Evolutionary conservation across 2,888 invertebrate species (phyloP), one percentile per base, ranked within the genome.

Genomic region (Theretra japonica): DNA sequence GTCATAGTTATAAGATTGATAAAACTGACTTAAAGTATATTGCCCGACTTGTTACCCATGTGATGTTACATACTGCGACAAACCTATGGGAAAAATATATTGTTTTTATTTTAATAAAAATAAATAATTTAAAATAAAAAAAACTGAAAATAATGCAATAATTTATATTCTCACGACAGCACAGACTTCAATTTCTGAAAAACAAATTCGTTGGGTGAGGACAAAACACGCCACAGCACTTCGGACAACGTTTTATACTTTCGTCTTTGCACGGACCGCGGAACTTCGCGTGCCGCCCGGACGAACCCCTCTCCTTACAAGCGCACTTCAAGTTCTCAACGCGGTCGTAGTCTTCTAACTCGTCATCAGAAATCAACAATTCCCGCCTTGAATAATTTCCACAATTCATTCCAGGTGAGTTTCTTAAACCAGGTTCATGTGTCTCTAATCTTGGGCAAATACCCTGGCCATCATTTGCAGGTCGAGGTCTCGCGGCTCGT

Each of bases 321-420:
- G n/a, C 30, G 21, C 62, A 62, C 21, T 62, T 62, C 11, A 41
- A 8, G 1, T 21, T 41, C n/a, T 62, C 62, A 33, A 21, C 21
- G 21, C 8, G n/a, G 33, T 11, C 62, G 15, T 21, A 8, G 3
- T 62, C 62, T 62, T 41, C 41, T 5, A 62, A 62, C n/a, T 62
- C 62, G 33, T 62, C 62, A 41, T 62, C 62, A 41, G 62, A 62
- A 7, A 62, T 62, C 41, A 62, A 33, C 33, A 62, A n/a, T 62
- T 41, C 62, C 21, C 62, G 41, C 21, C 15, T 62, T 21, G 62
- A 62, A 41, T 30, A 33, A 19, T 19, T 30, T 21, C 62, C 15
- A 62, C 21, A 21, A 62, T 8, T n/a, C 7, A 21, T 33, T 19
- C 2, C 8, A 41, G 21, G 33, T 8, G n/a, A 11, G 33, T 62